Evolutionary conservation across 2,888 invertebrate species (phyloP), one percentile per base, ranked within the genome.

Genomic region (Leucozona laternaria): DNA sequence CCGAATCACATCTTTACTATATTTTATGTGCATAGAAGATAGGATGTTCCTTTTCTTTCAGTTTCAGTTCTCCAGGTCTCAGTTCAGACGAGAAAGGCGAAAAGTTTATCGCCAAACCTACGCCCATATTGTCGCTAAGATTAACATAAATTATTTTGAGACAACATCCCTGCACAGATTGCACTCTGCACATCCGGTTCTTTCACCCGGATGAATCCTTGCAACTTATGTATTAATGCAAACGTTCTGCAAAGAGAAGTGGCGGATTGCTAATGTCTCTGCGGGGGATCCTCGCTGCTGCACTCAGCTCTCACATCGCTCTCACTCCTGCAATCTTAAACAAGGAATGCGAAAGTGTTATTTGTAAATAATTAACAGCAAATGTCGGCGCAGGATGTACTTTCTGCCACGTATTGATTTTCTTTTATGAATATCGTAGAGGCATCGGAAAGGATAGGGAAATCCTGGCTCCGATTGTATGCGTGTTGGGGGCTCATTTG

Each of bases 71-170:
- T 3, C 20, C 11, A 11, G 11, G 4, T 3, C 34, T 15, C 25
- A 25, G 28, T 25, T 15, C 25, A 25, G 28, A 37, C 37, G 40
- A 34, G 22, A 72, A 71, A 82, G 57, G 86, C 64, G 50, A 75
- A 82, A 86, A 82, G 78, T 86, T 86, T 86, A 82, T 86, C 86
- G 43, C 68, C 64, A 79, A 86, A 82, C 55, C 73, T 82, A 62
- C 75, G 75, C 68, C 86, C 86, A 86, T 86, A 86, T 86, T 86
- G 86, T 86, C 86, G 82, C 75, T 66, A 64, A 82, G 82, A 86
- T 86, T 86, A 86, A 75, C 82, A 86, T 86, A 86, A 82, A 86
- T 86, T 86, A 86, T 82, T 57, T 75, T 75, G 66, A 82, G 82
- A 79, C 86, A 86, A 75, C 77, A 78, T 70, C 78, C 85, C 25